Percentiles rank a stretch among this genome's conserved stretches.
Conservation (phyloP, 2,113 vertebrate species). For the Barbus barbus region DNA sequence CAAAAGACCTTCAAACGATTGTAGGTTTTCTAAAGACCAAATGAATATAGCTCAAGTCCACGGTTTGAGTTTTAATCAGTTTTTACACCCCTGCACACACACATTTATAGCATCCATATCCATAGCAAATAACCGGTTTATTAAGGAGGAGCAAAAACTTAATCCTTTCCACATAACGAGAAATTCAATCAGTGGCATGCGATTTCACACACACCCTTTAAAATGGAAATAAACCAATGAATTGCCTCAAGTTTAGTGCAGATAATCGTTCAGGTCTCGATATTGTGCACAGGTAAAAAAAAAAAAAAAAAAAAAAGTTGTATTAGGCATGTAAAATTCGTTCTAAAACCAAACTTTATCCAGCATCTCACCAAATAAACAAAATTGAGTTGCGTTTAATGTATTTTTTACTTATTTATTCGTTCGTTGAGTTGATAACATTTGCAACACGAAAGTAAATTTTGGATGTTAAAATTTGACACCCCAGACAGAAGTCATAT, state of each 20-base stretch:
- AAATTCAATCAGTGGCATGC: neutral
- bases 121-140: conserved; percentile 15
- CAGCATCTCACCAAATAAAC: neutral
- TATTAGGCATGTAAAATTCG: neutral
- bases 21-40: conserved; percentile 2
- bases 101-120: neutral
- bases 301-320: neutral
- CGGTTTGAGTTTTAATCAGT: conserved; percentile 10
- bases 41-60: neutral
- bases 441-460: conserved; percentile 16
- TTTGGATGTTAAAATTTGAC: neutral
- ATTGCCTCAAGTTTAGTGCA: neutral
- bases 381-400: neutral
- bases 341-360: neutral
- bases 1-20: conserved; percentile 50
- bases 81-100: neutral
- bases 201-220: neutral
- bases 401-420: neutral
- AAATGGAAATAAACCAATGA: neutral
- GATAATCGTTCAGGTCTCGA: neutral
- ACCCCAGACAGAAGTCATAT: conserved; percentile 35
- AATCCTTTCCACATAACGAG: neutral
- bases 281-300: neutral
- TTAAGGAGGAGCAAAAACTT: conserved; percentile 5
- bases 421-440: conserved; percentile 26